Evolutionary conservation across 2,113 vertebrate genomes (phyloP).

Genomic region (Gallinago paraguaiae): DNA sequence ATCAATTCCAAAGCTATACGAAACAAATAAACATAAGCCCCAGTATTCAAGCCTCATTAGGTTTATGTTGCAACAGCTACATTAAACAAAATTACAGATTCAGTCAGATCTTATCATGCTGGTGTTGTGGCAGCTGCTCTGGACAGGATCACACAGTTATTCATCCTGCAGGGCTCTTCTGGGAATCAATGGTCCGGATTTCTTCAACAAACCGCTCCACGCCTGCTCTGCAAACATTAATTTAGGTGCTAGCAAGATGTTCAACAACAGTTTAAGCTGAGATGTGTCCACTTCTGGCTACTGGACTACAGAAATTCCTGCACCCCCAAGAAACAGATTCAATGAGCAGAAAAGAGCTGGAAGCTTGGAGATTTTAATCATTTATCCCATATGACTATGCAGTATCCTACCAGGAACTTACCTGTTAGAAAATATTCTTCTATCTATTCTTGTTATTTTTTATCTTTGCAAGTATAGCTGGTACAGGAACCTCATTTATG

Average conservation of each 20-base stretch:
- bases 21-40: slow-evolving; percentile 54
- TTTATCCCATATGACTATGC: neutral
- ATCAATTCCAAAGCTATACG: slow-evolving; percentile 37
- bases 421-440: neutral
- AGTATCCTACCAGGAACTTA: neutral
- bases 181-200: neutral
- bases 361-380: neutral
- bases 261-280: neutral
- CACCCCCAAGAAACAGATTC: neutral
- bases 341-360: neutral
- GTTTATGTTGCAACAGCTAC: slow-evolving; percentile 29
- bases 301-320: neutral
- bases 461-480: neutral
- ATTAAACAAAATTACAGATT: slow-evolving; percentile 27
- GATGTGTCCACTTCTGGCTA: neutral
- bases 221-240: neutral
- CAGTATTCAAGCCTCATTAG: slow-evolving; percentile 27
- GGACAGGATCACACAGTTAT: neutral
- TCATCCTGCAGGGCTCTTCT: neutral
- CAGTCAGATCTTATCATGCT: slow-evolving; percentile 11
- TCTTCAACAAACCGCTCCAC: neutral
- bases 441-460: neutral
- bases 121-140: neutral
- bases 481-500: neutral
- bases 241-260: neutral